phyloP scores from a whole-genome alignment of 2,113 vertebrate genomes.

The Vombatus ursinus region DNA sequence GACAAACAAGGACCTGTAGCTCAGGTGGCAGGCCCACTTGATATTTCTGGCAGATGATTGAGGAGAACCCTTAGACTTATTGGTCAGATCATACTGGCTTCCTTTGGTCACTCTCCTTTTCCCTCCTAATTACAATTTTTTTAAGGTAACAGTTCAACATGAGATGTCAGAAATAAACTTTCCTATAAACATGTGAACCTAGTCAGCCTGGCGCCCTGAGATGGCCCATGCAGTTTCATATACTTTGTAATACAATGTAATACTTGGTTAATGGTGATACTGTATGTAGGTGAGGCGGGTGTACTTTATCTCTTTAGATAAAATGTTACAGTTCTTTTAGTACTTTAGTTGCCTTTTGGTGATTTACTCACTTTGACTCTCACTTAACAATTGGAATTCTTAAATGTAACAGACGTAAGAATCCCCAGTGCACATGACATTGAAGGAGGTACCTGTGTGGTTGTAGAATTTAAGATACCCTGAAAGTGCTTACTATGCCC shows the following conservation, averaged over 20 bases:
- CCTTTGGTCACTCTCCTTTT: slow-evolving; percentile 30
- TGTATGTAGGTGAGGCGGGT: slow-evolving; percentile 31
- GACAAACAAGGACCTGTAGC: slow-evolving; percentile 12
- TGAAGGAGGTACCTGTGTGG: slow-evolving; percentile 16
- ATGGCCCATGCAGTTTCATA: background rate
- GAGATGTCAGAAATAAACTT: slow-evolving; percentile 12
- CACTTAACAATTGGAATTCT: slow-evolving; percentile 32
- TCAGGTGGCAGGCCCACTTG: slow-evolving; percentile 23
- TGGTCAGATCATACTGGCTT: slow-evolving; percentile 15
- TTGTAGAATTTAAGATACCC: slow-evolving; percentile 29
- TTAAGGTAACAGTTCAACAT: slow-evolving; percentile 42
- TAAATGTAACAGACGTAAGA: slow-evolving; percentile 22
- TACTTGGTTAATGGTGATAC: background rate
- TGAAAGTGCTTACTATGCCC: slow-evolving; percentile 20
- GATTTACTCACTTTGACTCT: background rate
- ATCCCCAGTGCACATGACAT: slow-evolving; percentile 32
- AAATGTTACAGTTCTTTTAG: slow-evolving; percentile 47
- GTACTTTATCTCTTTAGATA: slow-evolving; percentile 9
- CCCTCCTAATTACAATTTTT: slow-evolving; percentile 14
- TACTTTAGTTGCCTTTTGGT: slow-evolving; percentile 33
- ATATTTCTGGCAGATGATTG: slow-evolving; percentile 28
- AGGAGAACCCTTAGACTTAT: slow-evolving; percentile 9
- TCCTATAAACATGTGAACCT: background rate
- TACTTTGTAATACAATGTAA: background rate
- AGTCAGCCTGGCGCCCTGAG: background rate